A percentile compares a stretch with the other conserved stretches of the same genome.
Evolutionary conservation across 2,113 vertebrate genomes (phyloP).

Genomic region (Naja naja): DNA sequence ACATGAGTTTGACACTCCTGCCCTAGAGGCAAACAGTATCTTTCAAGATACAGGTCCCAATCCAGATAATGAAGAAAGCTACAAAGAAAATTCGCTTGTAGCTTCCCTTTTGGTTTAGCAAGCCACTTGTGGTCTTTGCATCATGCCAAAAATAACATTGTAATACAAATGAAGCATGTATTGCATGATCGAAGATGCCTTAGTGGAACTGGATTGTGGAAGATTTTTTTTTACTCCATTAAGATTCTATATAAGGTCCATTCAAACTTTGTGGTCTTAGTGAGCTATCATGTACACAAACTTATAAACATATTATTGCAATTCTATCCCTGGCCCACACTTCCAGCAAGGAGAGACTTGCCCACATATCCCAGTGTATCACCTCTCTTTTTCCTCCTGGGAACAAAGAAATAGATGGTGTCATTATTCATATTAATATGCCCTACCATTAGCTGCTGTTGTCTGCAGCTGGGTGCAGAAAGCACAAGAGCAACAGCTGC

Average conservation of each 20-base stretch:
- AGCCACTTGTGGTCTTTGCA: background rate
- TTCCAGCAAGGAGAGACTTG: background rate
- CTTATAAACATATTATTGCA: background rate
- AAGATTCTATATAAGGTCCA: background rate
- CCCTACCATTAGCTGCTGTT: background rate
- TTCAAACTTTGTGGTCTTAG: background rate
- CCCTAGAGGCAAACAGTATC: background rate
- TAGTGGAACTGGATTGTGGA: background rate
- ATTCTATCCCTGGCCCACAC: background rate
- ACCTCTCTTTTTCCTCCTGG: background rate
- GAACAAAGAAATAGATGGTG: background rate
- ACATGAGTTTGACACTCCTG: no score
- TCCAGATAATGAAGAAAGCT: background rate
- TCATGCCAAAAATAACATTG: background rate
- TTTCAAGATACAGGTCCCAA: background rate
- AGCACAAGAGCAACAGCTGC: background rate
- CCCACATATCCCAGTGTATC: background rate
- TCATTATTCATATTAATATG: background rate
- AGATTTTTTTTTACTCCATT: background rate
- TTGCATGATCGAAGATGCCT: background rate
- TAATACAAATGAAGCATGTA: background rate
- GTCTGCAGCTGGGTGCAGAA: background rate
- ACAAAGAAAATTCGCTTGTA: background rate
- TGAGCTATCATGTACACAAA: background rate
- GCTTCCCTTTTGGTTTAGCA: background rate